Evolutionary conservation across 2,888 invertebrate genomes (phyloP), one percentile per base, ranked within the genome.

Genomic region (Sceliomorpha sp.): DNA sequence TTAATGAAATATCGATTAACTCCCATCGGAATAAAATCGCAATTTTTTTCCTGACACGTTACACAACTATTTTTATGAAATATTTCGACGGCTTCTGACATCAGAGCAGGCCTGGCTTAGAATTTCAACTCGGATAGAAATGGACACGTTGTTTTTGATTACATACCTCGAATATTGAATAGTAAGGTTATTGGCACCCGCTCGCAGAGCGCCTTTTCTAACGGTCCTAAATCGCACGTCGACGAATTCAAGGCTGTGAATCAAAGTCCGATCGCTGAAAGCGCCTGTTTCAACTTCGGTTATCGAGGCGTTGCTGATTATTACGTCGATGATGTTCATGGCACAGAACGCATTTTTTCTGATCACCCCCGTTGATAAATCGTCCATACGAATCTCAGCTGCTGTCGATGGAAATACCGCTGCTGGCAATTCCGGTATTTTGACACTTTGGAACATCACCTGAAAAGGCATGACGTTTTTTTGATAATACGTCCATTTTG

Each of bases 261-360:
- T 91, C 10, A 92, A 88, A 0, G 92, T 92, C 60, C 91, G 89
- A 36, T 91, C 90, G 14, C 91, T 91, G 80, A 94, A 92, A 0
- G 94, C 92, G 39, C 91, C 91, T n/a, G 89, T 88, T 81, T 92
- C 91, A 36, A 94, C 90, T 20, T 89, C 86, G 47, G 90, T 86
- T 59, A 94, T 90, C 6, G 91, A 90, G 36, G 92, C 91, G 83
- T 93, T 92, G 64, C 90, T 89, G 10, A 93, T 91, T 73, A 89
- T 88, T 5, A 95, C 91, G 42, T 91, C 89, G 70, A 91, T 90
- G 77, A 94, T 92, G 32, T 91, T 91, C 76, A 91, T 91, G 1
- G 93, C 92, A 47, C 91, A 91, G 80, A 95, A 94, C 0, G 94
- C 94, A 42, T 92, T 91, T 27, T 90, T 88, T 12, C 90, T 89